Evolutionary conservation across 2,888 invertebrate genomes (phyloP).

Genomic region (Scaptomyza polygonia): DNA sequence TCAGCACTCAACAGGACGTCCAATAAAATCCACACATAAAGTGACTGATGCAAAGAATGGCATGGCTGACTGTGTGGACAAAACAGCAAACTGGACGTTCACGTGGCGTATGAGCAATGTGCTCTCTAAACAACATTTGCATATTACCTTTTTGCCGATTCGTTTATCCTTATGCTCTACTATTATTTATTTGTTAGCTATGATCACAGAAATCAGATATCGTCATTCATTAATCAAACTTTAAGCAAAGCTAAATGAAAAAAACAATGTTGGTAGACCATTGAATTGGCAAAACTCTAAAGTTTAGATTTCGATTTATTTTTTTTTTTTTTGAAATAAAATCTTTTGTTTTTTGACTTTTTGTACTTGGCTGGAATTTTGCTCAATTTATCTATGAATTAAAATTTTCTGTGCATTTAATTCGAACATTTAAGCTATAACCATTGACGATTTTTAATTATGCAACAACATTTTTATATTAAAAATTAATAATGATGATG

Average conservation of each 20-base stretch:
- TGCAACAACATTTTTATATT: no score
- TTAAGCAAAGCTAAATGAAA: neutral
- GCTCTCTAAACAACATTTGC: slow-evolving; percentile 42
- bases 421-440: no score
- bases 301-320: no score
- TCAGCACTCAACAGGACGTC: slow-evolving; percentile 23
- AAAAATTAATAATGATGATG: no score
- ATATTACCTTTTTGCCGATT: slow-evolving; percentile 35
- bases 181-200: slow-evolving; percentile 16
- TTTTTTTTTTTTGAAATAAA: no score
- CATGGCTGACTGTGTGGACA: slow-evolving; percentile 1
- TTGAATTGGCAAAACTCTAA: no score
- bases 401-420: no score
- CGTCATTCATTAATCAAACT: neutral
- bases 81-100: slow-evolving; percentile 40
- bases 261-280: no score
- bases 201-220: slow-evolving; percentile 24
- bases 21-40: slow-evolving; percentile 34
- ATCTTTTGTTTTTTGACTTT: no score
- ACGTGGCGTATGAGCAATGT: slow-evolving; percentile 58
- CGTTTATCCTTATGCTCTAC: neutral
- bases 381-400: no score
- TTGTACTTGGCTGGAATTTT: no score
- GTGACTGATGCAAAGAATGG: slow-evolving; percentile 15
- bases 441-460: no score